phyloP scores from a whole-genome alignment of 2,113 vertebrate species.

The Cinclus mexicanus region DNA sequence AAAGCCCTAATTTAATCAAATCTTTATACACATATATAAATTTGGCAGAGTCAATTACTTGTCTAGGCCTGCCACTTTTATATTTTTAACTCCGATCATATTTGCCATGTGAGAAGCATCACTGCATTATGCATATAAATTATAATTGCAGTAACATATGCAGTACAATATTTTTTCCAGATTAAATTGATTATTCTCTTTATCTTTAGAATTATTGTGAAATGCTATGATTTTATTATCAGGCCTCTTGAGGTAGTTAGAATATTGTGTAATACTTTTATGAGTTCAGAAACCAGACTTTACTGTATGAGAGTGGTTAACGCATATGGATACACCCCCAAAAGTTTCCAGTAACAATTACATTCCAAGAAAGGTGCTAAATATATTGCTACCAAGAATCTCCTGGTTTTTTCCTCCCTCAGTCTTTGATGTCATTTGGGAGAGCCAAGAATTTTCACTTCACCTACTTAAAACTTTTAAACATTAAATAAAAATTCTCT shows the following conservation, averaged over 20 bases:
- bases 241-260: constrained; percentile 19
- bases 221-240: constrained; percentile 39
- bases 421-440: constrained; percentile 43
- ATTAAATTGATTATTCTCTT: constrained; percentile 19
- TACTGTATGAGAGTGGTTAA: constrained; percentile 43
- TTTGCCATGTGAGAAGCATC: constrained; percentile 10
- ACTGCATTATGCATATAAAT: not conserved
- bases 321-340: constrained; percentile 33
- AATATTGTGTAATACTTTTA: constrained; percentile 52
- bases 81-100: constrained; percentile 24
- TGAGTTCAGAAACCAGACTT: constrained; percentile 43
- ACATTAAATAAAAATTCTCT: constrained; percentile 40
- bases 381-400: constrained; percentile 65
- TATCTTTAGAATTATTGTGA: constrained; percentile 25
- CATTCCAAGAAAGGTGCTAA: constrained; percentile 66
- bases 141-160: not conserved
- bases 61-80: not conserved
- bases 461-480: constrained; percentile 53
- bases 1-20: not conserved
- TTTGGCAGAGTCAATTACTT: not conserved
- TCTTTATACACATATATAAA: not conserved
- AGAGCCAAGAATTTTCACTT: constrained; percentile 46
- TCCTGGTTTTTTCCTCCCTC: constrained; percentile 45
- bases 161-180: constrained; percentile 9
- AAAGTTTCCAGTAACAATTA: constrained; percentile 64